Evolutionary conservation across 2,113 vertebrate species (phyloP), one percentile per base, ranked within the genome.

Genomic region (Tyrannus savana): DNA sequence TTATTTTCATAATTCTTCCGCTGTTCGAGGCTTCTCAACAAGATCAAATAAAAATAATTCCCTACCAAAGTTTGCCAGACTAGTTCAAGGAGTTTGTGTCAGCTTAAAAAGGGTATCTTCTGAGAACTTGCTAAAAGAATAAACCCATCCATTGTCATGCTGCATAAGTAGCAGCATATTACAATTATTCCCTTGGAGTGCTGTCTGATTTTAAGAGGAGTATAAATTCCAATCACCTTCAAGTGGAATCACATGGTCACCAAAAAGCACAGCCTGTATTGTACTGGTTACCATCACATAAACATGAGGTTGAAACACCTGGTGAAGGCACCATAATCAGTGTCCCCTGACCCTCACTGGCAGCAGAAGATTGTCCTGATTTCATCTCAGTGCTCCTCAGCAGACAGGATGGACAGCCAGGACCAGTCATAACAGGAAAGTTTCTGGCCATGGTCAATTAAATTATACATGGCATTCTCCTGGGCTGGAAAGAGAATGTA

Each of bases 391-490:
- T 28, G 69, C 13, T 74, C 33, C 63, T 69, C 64, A 75, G 66
- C 7, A 46, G 46, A 49, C 63, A 83, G 90, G 39, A 47, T 53
- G 62, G 90, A 74, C 64, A 87, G 79, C 30, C 56, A 81, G n/a
- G 79, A 88, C 53, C n/a, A 56, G 60, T 53, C 49, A 5, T 28
- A 74, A 63, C 56, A 83, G 73, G 46, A 39, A 87, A 84, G 50
- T 64, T 67, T 79, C 56, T 77, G 9, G 41, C 74, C 78, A 42
- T 24, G n/a, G 60, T 44, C 89, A 85, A 49, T 77, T 86, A 74
- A 95, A 95, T 81, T 94, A 94, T 62, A 93, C 31, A 55, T 73
- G 33, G 39, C 59, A 82, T 86, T 84, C 82, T 95, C 62, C 76
- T 63, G 69, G 75, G 64, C 69, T 91, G 75, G 52, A 84, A 93